Evolutionary conservation across 2,113 vertebrate genomes (phyloP), one percentile per base, ranked within the genome.

Genomic region (Papio anubis): DNA sequence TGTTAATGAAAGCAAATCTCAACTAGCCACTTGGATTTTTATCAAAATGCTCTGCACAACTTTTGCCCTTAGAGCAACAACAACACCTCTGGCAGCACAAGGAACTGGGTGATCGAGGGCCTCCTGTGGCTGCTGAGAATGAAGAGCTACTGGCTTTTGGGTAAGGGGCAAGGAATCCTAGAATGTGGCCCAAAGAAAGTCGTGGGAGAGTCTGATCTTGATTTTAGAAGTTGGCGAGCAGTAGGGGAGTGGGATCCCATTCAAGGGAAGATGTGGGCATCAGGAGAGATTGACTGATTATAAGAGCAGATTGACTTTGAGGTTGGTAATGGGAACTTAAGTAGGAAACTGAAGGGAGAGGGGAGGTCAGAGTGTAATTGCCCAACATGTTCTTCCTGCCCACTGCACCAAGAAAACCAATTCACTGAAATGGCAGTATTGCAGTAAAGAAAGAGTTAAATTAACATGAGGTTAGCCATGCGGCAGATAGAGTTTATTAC

Each of bases 1-100:
- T 64, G 25, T n/a, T 40, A 50, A 75, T 8, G 21, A 87, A 92
- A 90, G 38, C 61, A 85, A 79, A 61, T 80, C 18, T 57, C 66
- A 70, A 76, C 73, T 40, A 61, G 30, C n/a, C 78, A 81, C 32
- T 93, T 43, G 4, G 8, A n/a, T 61, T 84, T 85, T 78, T 3
- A 8, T n/a, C 45, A 66, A 61, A 61, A 76, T 1, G 32, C 17
- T 38, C 40, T 52, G 11, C 12, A 2, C 55, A 61, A 50, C 23
- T 83, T 87, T 72, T 43, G 32, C 86, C 66, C 38, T 93, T 40
- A 72, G 68, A 57, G 76, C 6, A 8, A 50, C 27, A 68, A 9
- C 7, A 75, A 40, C 52, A 68, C 61, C 83, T 95, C 40, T 89
- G 87, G 40, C 43, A 57, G 32, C 11, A 61, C 2, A 13, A 52